phyloP scores from a whole-genome alignment of 2,113 vertebrate species.

The Okapia johnstoni region DNA sequence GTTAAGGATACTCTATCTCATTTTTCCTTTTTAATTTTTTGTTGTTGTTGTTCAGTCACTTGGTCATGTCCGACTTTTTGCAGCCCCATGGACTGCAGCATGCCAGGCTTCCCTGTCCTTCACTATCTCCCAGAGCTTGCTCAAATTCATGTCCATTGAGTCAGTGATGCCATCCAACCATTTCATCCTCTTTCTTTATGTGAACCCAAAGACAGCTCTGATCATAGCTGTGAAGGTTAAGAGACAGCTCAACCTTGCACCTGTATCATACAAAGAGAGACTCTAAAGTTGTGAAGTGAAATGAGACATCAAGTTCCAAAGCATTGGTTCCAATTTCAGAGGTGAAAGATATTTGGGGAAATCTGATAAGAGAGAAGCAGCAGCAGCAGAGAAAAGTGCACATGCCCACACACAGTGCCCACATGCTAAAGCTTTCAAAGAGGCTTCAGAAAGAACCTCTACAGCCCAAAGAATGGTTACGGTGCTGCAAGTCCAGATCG shows the following conservation, averaged over 20 bases:
- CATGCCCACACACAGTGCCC: neutral
- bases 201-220: neutral
- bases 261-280: neutral
- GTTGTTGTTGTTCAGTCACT: neutral
- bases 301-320: neutral
- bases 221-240: neutral
- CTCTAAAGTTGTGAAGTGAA: neutral
- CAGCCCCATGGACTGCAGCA: neutral
- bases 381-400: neutral
- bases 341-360: neutral
- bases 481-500: neutral
- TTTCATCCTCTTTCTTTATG: neutral
- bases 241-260: neutral
- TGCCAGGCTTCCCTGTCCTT: neutral
- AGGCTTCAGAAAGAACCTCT: neutral
- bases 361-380: neutral
- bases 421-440: neutral
- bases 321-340: neutral
- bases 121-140: neutral
- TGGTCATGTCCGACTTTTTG: neutral
- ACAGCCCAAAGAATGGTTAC: no score
- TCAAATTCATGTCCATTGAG: neutral
- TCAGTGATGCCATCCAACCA: neutral
- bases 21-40: neutral
- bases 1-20: neutral